A percentile compares a stretch with the other conserved stretches of the same genome.
These are phyloP conservation scores for Apostichopus parvimensis DNA, from an alignment of 35 echinoderm and acorn worm genomes.

Conservation along the genomic window DNA sequence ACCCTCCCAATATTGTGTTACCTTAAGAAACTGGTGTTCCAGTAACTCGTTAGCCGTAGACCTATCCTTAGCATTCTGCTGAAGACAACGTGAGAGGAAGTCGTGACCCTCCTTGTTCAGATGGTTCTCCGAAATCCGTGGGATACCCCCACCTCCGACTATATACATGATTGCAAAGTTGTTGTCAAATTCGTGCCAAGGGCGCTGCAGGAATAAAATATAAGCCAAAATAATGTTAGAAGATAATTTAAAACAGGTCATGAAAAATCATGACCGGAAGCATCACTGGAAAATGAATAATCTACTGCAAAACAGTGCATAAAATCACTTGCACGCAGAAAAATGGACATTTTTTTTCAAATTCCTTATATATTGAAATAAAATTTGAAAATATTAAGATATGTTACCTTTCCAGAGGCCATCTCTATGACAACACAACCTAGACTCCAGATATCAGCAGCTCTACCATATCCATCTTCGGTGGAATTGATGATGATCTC, in stretches of 20 bases:
- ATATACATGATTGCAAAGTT: conserved; percentile 92
- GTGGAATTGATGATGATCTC: conserved; percentile 89
- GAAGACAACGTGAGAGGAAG: conserved; percentile 79
- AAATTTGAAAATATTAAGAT: background rate
- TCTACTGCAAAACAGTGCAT: no score
- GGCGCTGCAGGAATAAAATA: conserved; percentile 58
- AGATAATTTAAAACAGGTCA: no score
- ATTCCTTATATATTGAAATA: no score
- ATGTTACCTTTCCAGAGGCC: conserved; percentile 89
- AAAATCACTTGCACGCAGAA: background rate
- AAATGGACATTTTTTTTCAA: no score
- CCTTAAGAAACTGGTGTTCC: conserved; percentile 92
- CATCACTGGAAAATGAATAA: no score
- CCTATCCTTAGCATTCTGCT: conserved; percentile 62
- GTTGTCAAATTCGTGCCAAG: conserved; percentile 97
- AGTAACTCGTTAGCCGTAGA: conserved; percentile 84
- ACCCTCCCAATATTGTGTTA: background rate
- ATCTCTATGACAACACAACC: conserved; percentile 97
- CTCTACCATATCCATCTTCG: conserved; percentile 81
- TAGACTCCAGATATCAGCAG: conserved; percentile 89
- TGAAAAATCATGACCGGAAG: no score
- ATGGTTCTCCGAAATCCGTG: conserved; percentile 60
- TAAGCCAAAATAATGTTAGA: background rate
- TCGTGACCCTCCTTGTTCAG: conserved; percentile 77
- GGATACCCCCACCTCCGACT: conserved; percentile 85